These are phyloP conservation scores for Sepiola atlantica DNA, from an alignment of 2,888 invertebrate genomes.

Conservation along the genomic window DNA sequence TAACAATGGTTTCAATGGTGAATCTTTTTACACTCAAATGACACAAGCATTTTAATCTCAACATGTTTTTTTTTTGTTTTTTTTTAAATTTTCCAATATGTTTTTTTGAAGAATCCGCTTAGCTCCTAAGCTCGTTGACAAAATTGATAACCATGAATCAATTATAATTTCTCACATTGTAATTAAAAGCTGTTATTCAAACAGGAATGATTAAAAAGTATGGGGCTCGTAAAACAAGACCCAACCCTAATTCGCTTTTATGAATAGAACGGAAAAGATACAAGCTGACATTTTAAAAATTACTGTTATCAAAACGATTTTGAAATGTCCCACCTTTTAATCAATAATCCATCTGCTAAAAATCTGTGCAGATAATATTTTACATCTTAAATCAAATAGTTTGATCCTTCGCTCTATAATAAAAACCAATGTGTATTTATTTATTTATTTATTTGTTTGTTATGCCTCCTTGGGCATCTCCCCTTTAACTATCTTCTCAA, in stretches of 20 bases:
- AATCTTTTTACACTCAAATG: not conserved
- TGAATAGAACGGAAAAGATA: not conserved
- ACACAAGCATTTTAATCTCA: not conserved
- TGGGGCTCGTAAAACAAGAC: not conserved
- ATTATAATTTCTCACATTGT: not conserved
- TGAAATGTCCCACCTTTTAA: not conserved
- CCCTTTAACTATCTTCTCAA: no score
- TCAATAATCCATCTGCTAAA: not conserved
- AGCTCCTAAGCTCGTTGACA: not conserved
- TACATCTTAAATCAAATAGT: no score
- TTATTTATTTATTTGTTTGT: no score
- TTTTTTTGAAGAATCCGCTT: not conserved
- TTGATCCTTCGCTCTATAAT: no score
- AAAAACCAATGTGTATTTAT: no score
- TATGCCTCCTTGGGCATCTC: no score
- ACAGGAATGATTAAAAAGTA: not conserved
- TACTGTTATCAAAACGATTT: not conserved
- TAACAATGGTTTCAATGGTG: not conserved
- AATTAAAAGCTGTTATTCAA: not conserved
- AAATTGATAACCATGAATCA: not conserved
- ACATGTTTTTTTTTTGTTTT: not conserved
- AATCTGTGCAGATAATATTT: no score
- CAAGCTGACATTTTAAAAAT: not conserved
- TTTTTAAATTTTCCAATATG: not conserved
- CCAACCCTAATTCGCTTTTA: not conserved